These are phyloP conservation scores for Bambusicola thoracicus DNA, from an alignment of 2,113 vertebrate species.

Conservation along the genomic window DNA sequence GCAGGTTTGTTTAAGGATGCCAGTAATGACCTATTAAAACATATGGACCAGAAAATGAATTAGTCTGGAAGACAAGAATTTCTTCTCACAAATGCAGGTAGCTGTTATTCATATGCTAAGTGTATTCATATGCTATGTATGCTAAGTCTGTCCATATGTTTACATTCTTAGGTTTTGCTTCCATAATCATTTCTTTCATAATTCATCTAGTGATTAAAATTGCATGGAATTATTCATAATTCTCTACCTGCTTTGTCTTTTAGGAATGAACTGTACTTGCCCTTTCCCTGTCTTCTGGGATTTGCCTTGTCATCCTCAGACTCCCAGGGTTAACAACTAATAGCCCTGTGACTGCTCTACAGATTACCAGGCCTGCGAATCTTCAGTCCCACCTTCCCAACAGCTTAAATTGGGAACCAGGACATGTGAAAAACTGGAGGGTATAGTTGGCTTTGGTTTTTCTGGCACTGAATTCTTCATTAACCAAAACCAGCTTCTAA, in stretches of 20 bases:
- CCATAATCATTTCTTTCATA: background rate
- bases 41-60: background rate
- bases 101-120: background rate
- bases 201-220: background rate
- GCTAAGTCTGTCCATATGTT: background rate
- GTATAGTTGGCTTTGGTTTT: background rate
- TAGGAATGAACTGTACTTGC: background rate
- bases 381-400: background rate
- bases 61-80: rapidly evolving
- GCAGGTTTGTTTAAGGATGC: background rate
- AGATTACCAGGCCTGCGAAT: background rate
- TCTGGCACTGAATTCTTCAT: background rate
- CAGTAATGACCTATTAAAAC: background rate
- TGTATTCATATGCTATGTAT: too few relatives aligned
- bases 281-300: background rate
- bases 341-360: background rate
- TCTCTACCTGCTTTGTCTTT: background rate
- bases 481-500: background rate
- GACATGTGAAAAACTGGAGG: background rate
- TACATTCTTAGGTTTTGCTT: background rate
- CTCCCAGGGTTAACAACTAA: background rate
- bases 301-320: background rate
- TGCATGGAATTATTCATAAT: background rate
- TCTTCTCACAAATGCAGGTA: background rate
- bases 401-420: background rate